Base-by-base conservation (phyloP, 2,888 invertebrate genomes). In the Cosmopolites sordidus region DNA sequence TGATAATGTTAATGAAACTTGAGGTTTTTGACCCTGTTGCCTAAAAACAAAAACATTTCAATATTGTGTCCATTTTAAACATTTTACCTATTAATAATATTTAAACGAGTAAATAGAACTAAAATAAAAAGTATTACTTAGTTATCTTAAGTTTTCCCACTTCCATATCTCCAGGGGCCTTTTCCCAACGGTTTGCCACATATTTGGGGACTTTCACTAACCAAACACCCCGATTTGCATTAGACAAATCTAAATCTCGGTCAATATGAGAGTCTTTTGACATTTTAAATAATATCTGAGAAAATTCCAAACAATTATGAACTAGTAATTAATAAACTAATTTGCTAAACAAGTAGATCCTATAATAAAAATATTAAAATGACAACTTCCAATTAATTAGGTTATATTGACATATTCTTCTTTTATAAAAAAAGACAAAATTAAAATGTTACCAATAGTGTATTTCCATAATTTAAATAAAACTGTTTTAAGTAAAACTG, bases 151-250 rank as follows among this genome's bases (percentile, higher is more conserved):
- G 77, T 75, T 93, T 93, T 11, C 95, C 97, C 40, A 96, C 95
- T 78, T 95, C 94, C 67, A 91, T 84, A 69, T 89, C 89, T 39
- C 90, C 89, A n/a, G 88, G 83, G 6, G 92, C 86, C 71, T 90
- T 92, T 69, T 92, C 90, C 97, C 97, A 97, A 78, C 89, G 87
- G 66, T 90, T 91, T 3, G 95, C 91, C 63, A 97, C 87, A 73
- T 97, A 97, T 76, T 97, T 97, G 1, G 97, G 97, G 8, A 89
- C 88, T 77, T 97, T 97, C 0, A 97, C 97, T 5, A 97, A 80
- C 97, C 97, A 97, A 9, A 97, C 92, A 54, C 95, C 95, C 65
- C 95, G 81, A 14, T 87, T 87, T 14, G 92, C 88, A 72, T 93
- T 92, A 14, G 89, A 87, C 47, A 93, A 78, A 77, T 96, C 95